Evolutionary conservation across 2,113 vertebrate species (phyloP).

Genomic region (Ammodytes marinus): DNA sequence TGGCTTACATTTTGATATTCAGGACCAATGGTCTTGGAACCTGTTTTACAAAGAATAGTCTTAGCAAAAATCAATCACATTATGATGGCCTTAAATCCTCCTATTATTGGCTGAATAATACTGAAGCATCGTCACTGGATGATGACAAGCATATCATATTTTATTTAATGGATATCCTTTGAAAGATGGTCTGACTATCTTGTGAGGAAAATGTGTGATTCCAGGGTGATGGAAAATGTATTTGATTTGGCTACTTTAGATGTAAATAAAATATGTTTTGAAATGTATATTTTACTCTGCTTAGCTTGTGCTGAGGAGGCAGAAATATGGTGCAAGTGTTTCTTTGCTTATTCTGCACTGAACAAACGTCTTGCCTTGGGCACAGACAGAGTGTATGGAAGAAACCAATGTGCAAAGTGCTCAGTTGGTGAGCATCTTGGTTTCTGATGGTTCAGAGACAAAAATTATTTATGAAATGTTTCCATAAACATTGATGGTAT

Average conservation of each 20-base stretch:
- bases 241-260: constrained; percentile 28
- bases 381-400: constrained; percentile 41
- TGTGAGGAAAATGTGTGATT: constrained; percentile 31
- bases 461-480: constrained; percentile 53
- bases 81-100: neutral
- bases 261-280: constrained; percentile 70
- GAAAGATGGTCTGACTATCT: neutral
- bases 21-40: constrained; percentile 44
- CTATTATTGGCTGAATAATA: neutral
- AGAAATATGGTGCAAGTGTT: constrained; percentile 44
- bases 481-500: constrained; percentile 7
- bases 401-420: constrained; percentile 62
- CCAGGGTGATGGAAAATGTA: constrained; percentile 22
- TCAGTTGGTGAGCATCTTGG: constrained; percentile 49
- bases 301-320: constrained; percentile 48
- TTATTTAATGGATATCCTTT: neutral
- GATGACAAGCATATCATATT: neutral
- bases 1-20: constrained; percentile 42
- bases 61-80: neutral
- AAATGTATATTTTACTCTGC: constrained; percentile 55
- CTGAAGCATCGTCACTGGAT: neutral
- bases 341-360: constrained; percentile 47
- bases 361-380: constrained; percentile 30
- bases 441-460: constrained; percentile 56
- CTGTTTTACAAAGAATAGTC: neutral